These are phyloP conservation scores for Pseudococcus longispinus DNA, from an alignment of 2,888 invertebrate genomes.

Conservation along the genomic window DNA sequence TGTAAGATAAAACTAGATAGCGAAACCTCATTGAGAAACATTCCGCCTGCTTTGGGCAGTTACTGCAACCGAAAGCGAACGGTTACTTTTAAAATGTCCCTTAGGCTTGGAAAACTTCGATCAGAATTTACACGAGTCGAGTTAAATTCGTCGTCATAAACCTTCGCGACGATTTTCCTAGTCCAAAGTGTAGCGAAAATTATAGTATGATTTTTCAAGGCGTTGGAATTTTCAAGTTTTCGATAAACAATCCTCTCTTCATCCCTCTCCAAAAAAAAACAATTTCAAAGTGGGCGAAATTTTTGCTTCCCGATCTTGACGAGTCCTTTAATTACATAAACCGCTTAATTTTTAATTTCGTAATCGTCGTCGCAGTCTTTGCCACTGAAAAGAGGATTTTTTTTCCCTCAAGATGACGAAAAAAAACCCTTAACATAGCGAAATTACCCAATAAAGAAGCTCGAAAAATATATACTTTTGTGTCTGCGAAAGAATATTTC, in stretches of 20 bases:
- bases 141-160: background rate
- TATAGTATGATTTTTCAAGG: background rate
- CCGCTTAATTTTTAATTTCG: constrained; percentile 34
- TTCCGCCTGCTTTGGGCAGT: background rate
- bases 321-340: background rate
- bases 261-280: background rate
- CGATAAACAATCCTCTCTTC: background rate
- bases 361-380: background rate
- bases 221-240: background rate
- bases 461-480: constrained; percentile 8
- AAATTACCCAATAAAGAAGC: constrained; percentile 24
- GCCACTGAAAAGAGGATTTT: background rate
- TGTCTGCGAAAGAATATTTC: background rate
- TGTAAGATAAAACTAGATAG: background rate
- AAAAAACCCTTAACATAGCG: background rate
- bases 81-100: background rate
- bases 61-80: background rate
- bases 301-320: background rate
- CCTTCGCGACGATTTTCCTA: background rate
- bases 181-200: background rate
- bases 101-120: background rate
- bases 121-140: background rate
- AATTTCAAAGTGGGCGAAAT: background rate
- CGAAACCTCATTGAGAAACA: background rate
- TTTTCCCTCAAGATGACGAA: background rate